These are phyloP conservation scores for Gila robusta DNA, from an alignment of 2,797 vertebrate genomes.

Conservation along the genomic window DNA sequence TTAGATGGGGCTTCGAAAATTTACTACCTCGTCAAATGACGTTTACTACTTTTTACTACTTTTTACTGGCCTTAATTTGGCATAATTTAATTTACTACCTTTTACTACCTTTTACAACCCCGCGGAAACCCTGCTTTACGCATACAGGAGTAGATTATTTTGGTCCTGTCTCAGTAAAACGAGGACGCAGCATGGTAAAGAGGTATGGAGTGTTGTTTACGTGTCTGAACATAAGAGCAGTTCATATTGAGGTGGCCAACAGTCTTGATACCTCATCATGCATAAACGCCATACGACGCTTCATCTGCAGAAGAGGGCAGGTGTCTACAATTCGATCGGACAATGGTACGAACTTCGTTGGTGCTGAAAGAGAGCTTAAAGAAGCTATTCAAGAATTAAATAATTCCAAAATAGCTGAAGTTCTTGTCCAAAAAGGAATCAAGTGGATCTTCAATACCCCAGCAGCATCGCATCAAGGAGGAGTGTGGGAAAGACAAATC, in stretches of 20 bases:
- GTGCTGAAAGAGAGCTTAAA: slow-evolving; percentile 17
- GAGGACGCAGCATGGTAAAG: slow-evolving; percentile 20
- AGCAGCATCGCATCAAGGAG: slow-evolving; percentile 18
- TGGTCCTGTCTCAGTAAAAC: slow-evolving; percentile 40
- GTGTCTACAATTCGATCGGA: slow-evolving; percentile 11
- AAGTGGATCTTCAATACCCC: slow-evolving; percentile 46
- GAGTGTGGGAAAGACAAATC: slow-evolving; percentile 48
- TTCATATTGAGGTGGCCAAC: slow-evolving; percentile 49
- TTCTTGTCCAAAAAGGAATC: slow-evolving; percentile 14
- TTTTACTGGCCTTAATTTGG: no score
- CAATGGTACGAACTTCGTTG: slow-evolving; percentile 24
- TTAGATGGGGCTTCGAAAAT: no score
- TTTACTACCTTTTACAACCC: no score
- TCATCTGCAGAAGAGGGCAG: slow-evolving; percentile 12
- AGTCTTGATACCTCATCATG: slow-evolving; percentile 46
- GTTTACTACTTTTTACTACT: no score
- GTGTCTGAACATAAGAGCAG: slow-evolving; percentile 29
- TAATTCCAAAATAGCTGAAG: neutral
- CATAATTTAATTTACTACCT: no score
- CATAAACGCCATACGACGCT: slow-evolving; percentile 23
- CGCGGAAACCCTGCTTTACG: no score
- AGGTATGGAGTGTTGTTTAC: slow-evolving; percentile 48
- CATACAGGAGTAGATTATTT: slow-evolving; percentile 36
- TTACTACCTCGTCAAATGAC: no score
- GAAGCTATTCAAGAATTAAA: neutral